Evolutionary conservation across 2,797 vertebrate genomes (phyloP).

Genomic region (Helostoma temminkii): DNA sequence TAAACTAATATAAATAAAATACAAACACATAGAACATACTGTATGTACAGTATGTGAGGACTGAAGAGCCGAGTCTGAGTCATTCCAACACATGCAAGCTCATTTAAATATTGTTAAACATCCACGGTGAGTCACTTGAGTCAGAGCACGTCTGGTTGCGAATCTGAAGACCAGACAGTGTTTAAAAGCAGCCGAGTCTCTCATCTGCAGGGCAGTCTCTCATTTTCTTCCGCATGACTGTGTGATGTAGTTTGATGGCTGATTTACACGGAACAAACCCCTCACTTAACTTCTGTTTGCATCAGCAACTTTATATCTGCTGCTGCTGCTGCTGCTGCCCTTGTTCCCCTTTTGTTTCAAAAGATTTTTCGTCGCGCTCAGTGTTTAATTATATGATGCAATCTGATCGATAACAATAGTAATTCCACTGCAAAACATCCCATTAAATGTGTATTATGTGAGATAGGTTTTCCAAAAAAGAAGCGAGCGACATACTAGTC

Average conservation of each 20-base stretch:
- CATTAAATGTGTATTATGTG: not conserved
- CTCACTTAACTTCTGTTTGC: slow-evolving; percentile 11
- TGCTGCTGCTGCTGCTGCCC: not conserved
- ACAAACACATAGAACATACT: not conserved
- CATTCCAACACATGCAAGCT: slow-evolving; percentile 21
- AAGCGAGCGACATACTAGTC: not conserved
- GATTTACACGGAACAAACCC: slow-evolving; percentile 21
- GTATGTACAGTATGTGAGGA: not conserved
- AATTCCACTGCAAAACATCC: not conserved
- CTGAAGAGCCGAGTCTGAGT: slow-evolving; percentile 24
- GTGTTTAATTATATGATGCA: slow-evolving; percentile 1
- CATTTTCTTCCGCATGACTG: slow-evolving; percentile 1
- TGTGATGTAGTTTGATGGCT: slow-evolving; percentile 18
- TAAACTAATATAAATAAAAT: too few species aligned
- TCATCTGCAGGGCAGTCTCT: not conserved
- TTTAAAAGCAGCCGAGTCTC: slow-evolving; percentile 34
- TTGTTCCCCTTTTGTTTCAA: slow-evolving; percentile 1
- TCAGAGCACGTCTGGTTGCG: slow-evolving; percentile 25
- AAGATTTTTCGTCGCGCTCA: not conserved
- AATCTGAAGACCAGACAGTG: slow-evolving; percentile 18
- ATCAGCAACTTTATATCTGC: slow-evolving; percentile 29
- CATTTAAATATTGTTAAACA: slow-evolving; percentile 34
- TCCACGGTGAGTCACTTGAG: slow-evolving; percentile 38
- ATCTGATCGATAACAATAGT: not conserved
- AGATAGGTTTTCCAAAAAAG: too few species aligned